Conservation (phyloP, 2,113 vertebrate genomes). For the Sinosuthora webbiana region DNA sequence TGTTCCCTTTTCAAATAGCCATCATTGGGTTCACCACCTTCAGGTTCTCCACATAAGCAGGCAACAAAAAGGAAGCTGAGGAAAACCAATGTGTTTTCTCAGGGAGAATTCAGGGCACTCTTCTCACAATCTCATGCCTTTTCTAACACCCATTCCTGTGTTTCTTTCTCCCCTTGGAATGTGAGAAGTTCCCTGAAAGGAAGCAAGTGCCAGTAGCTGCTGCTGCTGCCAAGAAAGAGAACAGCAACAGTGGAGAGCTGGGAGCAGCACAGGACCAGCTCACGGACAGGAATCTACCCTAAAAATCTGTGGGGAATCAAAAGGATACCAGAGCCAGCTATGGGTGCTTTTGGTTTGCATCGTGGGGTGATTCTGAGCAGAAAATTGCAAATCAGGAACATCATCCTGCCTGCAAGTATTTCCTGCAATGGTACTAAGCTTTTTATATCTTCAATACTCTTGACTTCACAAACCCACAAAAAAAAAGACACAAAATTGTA, state of each 20-base stretch:
- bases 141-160: background rate
- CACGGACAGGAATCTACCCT: accelerated
- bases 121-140: background rate
- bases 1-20: background rate
- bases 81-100: background rate
- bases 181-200: background rate
- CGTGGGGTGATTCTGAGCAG: background rate
- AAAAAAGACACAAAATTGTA: background rate
- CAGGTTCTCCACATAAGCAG: background rate
- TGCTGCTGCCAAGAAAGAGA: background rate
- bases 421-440: background rate
- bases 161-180: background rate
- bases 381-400: background rate
- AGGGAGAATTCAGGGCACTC: background rate
- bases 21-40: background rate
- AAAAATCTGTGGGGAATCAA: background rate
- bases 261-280: background rate
- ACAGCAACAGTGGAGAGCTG: background rate
- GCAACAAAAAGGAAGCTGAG: background rate
- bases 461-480: background rate
- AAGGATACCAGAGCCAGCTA: background rate
- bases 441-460: background rate
- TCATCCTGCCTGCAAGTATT: background rate
- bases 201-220: background rate
- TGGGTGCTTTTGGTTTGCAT: background rate